phyloP scores from a whole-genome alignment of 2,888 invertebrate species.

The Caenorhabditis becei region DNA sequence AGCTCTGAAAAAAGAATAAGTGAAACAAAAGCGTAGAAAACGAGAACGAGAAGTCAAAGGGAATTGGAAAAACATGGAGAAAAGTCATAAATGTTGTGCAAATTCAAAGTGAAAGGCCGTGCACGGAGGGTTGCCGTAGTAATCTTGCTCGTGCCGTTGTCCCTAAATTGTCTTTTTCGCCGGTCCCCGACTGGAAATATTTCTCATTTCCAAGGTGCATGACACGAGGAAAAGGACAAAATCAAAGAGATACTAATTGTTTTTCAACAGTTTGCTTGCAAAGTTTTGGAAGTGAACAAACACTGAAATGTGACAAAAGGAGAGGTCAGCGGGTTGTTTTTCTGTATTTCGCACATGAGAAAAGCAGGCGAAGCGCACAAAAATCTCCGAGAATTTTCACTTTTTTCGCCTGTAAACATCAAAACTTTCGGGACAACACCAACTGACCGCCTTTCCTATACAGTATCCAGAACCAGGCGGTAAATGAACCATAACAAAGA shows the following conservation, averaged over 20 bases:
- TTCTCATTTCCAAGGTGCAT: background rate
- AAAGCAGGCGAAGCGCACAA: background rate
- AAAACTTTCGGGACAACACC: background rate
- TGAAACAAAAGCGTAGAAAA: background rate
- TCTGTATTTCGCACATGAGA: background rate
- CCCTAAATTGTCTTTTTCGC: constrained; percentile 1
- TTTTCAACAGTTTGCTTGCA: no score
- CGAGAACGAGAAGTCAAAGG: background rate
- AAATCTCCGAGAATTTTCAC: background rate
- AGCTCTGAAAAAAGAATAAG: background rate
- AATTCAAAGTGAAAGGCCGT: constrained; percentile 43
- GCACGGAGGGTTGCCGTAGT: constrained; percentile 37
- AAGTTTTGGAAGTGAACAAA: no score
- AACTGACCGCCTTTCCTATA: no score
- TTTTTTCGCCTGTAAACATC: background rate
- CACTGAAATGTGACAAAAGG: background rate
- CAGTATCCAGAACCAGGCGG: no score
- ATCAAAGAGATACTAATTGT: no score
- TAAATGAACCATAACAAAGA: no score
- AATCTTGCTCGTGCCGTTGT: constrained; percentile 6
- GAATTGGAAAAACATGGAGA: background rate
- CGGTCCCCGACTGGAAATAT: background rate
- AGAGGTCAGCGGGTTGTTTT: background rate
- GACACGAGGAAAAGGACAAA: no score
- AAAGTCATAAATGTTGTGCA: constrained; percentile 33